phyloP scores from a whole-genome alignment of 2,888 invertebrate genomes.

The Anthrax anthrax region DNA sequence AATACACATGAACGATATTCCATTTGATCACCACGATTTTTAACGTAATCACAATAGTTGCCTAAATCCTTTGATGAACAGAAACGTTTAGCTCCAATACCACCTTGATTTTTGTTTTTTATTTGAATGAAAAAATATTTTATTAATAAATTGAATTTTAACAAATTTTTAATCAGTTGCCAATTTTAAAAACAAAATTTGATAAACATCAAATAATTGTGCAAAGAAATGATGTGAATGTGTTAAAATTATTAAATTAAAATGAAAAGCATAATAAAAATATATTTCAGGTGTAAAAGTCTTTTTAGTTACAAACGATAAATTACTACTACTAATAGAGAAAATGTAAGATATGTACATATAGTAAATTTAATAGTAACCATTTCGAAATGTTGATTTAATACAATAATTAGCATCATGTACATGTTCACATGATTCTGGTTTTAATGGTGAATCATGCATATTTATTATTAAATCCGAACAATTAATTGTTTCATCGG shows the following conservation, averaged over 20 bases:
- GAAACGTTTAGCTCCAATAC: constrained; percentile 74
- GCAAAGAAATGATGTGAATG: no score
- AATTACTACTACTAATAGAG: no score
- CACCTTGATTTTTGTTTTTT: constrained; percentile 44
- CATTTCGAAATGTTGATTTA: constrained; percentile 50
- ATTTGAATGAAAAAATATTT: no score
- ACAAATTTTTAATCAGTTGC: no score
- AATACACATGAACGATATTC: constrained; percentile 78
- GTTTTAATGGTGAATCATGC: constrained; percentile 38
- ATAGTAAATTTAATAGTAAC: constrained; percentile 10
- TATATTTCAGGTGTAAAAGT: no score
- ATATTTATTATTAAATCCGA: constrained; percentile 48
- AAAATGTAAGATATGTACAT: no score
- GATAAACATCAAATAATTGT: no score
- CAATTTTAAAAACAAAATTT: no score
- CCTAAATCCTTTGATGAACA: constrained; percentile 78
- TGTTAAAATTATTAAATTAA: no score
- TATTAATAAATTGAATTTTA: no score
- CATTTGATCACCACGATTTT: constrained; percentile 69
- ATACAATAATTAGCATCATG: constrained; percentile 72
- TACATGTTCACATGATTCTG: constrained; percentile 54
- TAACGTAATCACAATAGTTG: constrained; percentile 78
- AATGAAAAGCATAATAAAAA: no score
- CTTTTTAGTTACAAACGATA: no score
- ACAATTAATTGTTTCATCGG: constrained; percentile 51